These are phyloP conservation scores for Tiliqua scincoides DNA, from an alignment of 2,113 vertebrate genomes.

Conservation along the genomic window DNA sequence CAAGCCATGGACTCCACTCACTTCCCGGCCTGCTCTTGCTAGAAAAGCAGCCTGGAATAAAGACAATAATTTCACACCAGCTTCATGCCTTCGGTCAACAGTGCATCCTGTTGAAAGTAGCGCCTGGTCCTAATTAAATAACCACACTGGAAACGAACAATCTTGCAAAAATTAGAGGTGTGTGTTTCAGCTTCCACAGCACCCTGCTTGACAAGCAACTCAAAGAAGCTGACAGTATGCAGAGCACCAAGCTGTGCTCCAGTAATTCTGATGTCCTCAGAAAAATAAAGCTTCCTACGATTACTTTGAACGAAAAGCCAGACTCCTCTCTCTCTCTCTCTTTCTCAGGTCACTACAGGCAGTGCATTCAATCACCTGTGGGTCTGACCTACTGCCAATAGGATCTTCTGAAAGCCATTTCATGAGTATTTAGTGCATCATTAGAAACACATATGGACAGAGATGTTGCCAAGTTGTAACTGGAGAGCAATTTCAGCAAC, in stretches of 20 bases:
- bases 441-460: background rate
- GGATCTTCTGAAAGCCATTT: background rate
- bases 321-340: background rate
- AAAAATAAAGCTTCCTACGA: conserved; percentile 32
- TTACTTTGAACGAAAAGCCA: background rate
- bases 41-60: conserved; percentile 53
- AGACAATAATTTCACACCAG: conserved; percentile 49
- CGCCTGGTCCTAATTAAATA: conserved; percentile 69
- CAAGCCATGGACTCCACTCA: conserved; percentile 40
- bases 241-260: conserved; percentile 57
- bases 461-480: background rate
- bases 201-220: conserved; percentile 62
- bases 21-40: conserved; percentile 49
- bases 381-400: background rate
- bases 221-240: conserved; percentile 50
- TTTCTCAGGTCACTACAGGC: rapidly evolving
- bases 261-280: conserved; percentile 42
- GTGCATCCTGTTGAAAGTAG: conserved; percentile 66
- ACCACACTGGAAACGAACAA: conserved; percentile 62
- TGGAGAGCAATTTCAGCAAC: background rate
- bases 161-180: conserved; percentile 59
- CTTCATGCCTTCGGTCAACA: conserved; percentile 64
- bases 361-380: background rate
- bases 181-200: conserved; percentile 52
- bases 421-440: rapidly evolving